Percentiles rank a stretch among this genome's conserved stretches.
Evolutionary conservation across 2,113 vertebrate species (phyloP).

Genomic region (Sinosuthora webbiana): DNA sequence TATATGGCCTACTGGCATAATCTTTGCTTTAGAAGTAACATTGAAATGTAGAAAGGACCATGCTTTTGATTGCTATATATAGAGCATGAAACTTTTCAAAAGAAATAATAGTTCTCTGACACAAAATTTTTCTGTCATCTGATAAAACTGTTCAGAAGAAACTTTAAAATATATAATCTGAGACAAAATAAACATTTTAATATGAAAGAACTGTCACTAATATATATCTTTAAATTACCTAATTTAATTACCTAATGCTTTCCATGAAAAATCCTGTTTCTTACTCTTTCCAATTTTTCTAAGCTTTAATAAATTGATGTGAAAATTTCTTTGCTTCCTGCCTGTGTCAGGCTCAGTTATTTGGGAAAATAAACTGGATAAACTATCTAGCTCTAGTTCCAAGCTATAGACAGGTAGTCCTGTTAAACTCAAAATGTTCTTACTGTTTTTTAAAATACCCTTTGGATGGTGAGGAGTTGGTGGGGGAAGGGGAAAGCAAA

Average conservation of each 20-base stretch:
- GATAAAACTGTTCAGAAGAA: not conserved
- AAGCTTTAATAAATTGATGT: not conserved
- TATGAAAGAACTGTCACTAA: not conserved
- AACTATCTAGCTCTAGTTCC: not conserved
- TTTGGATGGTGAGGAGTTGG: rapidly evolving
- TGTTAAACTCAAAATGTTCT: not conserved
- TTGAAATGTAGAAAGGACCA: not conserved
- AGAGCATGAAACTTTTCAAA: not conserved
- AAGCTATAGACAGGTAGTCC: not conserved
- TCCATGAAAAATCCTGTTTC: not conserved
- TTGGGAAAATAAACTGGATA: not conserved
- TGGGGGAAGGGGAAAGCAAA: not conserved
- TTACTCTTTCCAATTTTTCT: not conserved
- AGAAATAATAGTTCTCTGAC: not conserved
- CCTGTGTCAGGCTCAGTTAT: not conserved
- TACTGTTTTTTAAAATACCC: not conserved
- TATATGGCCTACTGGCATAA: not conserved
- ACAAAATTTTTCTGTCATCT: not conserved
- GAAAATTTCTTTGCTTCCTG: not conserved
- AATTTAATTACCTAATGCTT: not conserved
- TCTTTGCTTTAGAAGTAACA: not conserved
- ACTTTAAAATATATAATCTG: not conserved
- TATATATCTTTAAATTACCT: not conserved
- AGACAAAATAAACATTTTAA: not conserved
- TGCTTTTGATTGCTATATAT: not conserved